Evolutionary conservation across 2,113 vertebrate genomes (phyloP), one percentile per base, ranked within the genome.

Genomic region (Mormyrus iriodes): DNA sequence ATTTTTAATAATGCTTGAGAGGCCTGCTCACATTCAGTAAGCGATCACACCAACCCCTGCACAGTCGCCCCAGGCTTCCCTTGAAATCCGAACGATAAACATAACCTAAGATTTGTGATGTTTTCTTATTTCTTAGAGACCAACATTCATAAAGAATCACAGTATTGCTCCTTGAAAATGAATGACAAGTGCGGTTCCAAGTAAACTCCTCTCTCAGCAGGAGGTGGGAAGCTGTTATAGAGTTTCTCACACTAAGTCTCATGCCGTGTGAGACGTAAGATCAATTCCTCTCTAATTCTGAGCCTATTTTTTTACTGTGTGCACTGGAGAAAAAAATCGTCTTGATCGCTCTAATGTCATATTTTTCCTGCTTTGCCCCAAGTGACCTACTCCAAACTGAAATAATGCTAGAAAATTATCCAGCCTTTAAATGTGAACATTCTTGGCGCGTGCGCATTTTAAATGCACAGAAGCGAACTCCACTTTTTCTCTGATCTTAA

Each of bases 1-100:
- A 85, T 48, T 85, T 85, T 85, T 85, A 49, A 27, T 85, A 48
- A 85, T 85, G 83, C 83, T 53, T 52, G 5, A 53, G 85, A 27
- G 48, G 17, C 85, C 85, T 2, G 27, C 85, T 86, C 15, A 17
- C 39, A n/a, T 86, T 86, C 85, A 53, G 85, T 24, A 86, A 53
- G 15, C 85, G 27, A 55, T 86, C 51, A 17, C 85, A 55, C n/a
- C 24, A 48, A 53, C 51, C 6, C 49, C n/a, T 39, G 51, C 49
- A 86, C 51, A 55, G 12, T 39, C n/a, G 17, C 85, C 51, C 17
- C 31, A 24, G 85, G 85, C 85, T 55, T 35, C 27, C 49, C 51
- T 86, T 52, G 51, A 52, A 55, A 53, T 86, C 27, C 51, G 13
- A 35, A 53, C 51, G n/a, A 51, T 53, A 86, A 86, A 86, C 85